Base-by-base conservation (phyloP, 2,797 vertebrate genomes). In the Poeciliopsis infans region DNA sequence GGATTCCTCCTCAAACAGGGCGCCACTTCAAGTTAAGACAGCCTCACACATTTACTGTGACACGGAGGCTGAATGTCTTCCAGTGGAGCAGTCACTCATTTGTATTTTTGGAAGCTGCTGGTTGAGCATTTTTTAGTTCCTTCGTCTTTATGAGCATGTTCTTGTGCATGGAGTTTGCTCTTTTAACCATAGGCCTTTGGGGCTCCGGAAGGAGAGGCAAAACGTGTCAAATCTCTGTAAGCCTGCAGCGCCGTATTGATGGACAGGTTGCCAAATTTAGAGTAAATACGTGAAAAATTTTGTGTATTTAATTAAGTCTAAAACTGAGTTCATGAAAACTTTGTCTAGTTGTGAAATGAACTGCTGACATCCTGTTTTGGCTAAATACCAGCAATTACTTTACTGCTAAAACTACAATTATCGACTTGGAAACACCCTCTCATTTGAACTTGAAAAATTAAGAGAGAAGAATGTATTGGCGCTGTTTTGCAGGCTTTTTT, bases 381-480 rank as follows among this genome's bases (percentile, higher is more conserved):
- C 91, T 82, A 82, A 87, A 91, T 53, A 89, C 87, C 84, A 89
- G 79, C 33, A 25, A 79, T 83, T 77, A 79, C 78, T 88, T 91
- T 81, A 90, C 83, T 83, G 75, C 90, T 91, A 91, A 90, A 93
- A 91, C 86, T 61, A 82, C 91, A 90, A 94, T 95, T 94, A 8
- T 7, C 47, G 74, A 66, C 33, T 77, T 53, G 84, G 77, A 45
- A 78, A 79, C 77, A 59, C 45, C 28, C 53, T 55, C 86, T 74
- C 76, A 75, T 93, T 88, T 85, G 79, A 94, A 88, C 79, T 59
- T 79, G 88, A 76, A 89, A 78, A 91, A 90, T 89, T 93, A 93
- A 88, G 88, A 85, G 85, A 88, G 92, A 92, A 93, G 91, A 91
- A 82, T 90, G 91, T 79, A 83, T 72, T 87, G 10, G 76, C 81